Conservation (phyloP, 2,113 vertebrate genomes). For the Triplophysa rosa region DNA sequence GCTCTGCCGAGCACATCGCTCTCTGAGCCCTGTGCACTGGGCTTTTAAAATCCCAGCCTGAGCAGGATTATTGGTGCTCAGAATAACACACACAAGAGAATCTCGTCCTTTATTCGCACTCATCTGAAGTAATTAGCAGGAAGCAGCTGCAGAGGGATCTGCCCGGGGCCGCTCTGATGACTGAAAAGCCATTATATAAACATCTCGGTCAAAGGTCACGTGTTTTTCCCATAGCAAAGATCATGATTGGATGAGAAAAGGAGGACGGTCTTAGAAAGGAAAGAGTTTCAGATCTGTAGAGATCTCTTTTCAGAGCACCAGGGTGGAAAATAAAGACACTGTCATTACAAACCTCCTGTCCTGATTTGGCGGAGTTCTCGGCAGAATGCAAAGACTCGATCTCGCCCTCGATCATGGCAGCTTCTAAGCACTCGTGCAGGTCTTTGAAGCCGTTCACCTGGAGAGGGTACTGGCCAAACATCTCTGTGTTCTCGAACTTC, state of each 20-base stretch:
- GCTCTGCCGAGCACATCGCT: background rate
- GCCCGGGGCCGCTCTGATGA: constrained; percentile 6
- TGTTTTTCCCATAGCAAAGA: background rate
- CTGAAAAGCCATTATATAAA: constrained; percentile 35
- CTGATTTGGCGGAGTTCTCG: constrained; percentile 92
- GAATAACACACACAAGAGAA: constrained; percentile 27
- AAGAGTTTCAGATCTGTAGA: background rate
- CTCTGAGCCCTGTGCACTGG: background rate
- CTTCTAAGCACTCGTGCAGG: constrained; percentile 96
- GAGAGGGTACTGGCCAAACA: constrained; percentile 98
- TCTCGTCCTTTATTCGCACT: constrained; percentile 14
- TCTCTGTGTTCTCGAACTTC: constrained; percentile 98
- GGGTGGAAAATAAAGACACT: background rate
- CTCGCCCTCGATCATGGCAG: constrained; percentile 97
- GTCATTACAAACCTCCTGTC: constrained; percentile 72
- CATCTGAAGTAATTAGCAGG: constrained; percentile 56
- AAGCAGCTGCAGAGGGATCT: constrained; percentile 55
- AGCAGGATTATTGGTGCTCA: background rate
- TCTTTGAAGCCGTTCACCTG: constrained; percentile 98
- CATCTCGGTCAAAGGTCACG: constrained; percentile 11
- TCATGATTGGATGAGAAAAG: background rate
- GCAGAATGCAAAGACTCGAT: constrained; percentile 95
- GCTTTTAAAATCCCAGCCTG: constrained; percentile 5
- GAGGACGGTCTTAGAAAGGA: background rate
- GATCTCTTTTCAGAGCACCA: too few relatives aligned